phyloP scores from a whole-genome alignment of 2,797 vertebrate species.

The Basileuterus tristriatus region DNA sequence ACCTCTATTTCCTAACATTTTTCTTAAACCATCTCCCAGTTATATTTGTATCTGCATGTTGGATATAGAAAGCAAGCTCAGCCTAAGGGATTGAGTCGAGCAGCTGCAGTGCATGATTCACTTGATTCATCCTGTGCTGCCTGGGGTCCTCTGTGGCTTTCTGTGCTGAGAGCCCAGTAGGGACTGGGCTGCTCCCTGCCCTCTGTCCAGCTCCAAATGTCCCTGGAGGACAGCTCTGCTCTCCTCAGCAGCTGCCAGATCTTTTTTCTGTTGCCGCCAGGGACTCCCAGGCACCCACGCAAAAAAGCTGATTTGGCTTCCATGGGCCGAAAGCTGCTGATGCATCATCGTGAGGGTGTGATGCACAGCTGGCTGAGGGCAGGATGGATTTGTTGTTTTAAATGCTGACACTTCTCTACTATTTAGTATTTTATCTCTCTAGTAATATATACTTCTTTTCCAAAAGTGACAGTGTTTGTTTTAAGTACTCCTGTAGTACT shows the following conservation, averaged over 20 bases:
- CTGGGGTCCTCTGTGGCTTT: not conserved
- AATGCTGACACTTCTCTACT: not conserved
- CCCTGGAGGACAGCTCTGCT: not conserved
- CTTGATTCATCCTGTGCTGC: not conserved
- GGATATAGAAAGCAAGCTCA: not conserved
- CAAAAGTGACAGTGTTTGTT: not conserved
- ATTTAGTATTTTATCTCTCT: not conserved
- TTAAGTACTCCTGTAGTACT: not conserved
- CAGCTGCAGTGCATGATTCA: constrained; percentile 28
- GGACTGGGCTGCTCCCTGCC: constrained; percentile 1
- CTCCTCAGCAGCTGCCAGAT: not conserved
- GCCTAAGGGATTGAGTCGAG: not conserved
- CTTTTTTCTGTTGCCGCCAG: not conserved
- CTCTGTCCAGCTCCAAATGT: not conserved
- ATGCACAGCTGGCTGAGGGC: not conserved
- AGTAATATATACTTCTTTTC: not conserved
- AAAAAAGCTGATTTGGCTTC: not conserved
- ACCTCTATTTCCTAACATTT: not conserved
- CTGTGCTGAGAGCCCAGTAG: not conserved
- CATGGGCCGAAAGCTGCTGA: not conserved
- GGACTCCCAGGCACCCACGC: not conserved
- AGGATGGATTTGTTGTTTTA: not conserved
- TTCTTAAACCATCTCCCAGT: not conserved
- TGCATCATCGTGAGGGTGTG: not conserved
- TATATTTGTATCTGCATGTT: not conserved